phyloP scores from a whole-genome alignment of 1,140 invertebrate species.

The Drosophila nasuta region DNA sequence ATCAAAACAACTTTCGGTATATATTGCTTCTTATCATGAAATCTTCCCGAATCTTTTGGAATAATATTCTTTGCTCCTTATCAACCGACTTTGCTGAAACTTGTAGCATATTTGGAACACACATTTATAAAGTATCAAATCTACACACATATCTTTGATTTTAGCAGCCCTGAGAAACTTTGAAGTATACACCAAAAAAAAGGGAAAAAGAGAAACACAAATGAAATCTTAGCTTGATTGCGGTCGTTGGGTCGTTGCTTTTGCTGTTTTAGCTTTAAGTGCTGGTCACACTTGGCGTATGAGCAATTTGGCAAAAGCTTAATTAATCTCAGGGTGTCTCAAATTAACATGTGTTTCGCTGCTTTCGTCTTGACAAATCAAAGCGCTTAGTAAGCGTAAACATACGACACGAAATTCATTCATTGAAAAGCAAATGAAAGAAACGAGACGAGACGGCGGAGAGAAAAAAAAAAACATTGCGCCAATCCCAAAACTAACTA shows the following conservation, averaged over 20 bases:
- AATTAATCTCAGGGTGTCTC: conserved; percentile 50
- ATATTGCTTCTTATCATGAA: no score
- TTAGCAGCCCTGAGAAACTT: no score
- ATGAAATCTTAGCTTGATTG: conserved; percentile 50
- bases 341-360: conserved; percentile 74
- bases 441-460: conserved; percentile 4
- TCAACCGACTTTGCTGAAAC: neutral
- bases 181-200: no score
- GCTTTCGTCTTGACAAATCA: conserved; percentile 52
- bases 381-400: conserved; percentile 78
- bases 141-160: no score
- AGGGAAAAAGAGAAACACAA: conserved; percentile 20
- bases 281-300: conserved; percentile 64
- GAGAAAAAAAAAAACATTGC: conserved; percentile 8
- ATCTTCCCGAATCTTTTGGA: no score
- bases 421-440: conserved; percentile 45
- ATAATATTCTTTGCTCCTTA: neutral
- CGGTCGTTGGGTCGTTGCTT: conserved; percentile 4
- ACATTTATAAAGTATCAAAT: neutral
- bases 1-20: no score
- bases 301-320: conserved; percentile 48
- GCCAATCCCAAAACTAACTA: conserved; percentile 24
- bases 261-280: conserved; percentile 2
- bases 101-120: neutral
- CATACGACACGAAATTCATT: conserved; percentile 69